Base-by-base conservation (phyloP, 2,113 vertebrate genomes). In the Pyxicephalus adspersus region DNA sequence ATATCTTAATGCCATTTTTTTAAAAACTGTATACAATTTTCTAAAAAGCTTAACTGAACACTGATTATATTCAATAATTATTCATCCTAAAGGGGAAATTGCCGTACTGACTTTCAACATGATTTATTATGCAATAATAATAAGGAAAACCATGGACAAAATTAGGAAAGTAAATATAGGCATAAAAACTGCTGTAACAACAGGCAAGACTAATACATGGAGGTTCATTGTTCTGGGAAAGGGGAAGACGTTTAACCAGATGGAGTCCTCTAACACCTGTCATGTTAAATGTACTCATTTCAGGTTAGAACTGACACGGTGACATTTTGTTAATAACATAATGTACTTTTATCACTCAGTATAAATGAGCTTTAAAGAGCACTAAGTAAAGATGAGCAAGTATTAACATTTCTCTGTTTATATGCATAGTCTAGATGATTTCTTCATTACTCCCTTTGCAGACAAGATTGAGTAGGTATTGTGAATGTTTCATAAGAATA, bases 311-410 rank as follows among this genome's bases (percentile, higher is more conserved):
- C 63, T 75, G 71, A 75, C 80, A 81, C 71, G 57, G 51, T 81
- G 80, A 74, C 80, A 81, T 81, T 74, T 81, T 75, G 80, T 75
- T 81, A 81, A 81, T 81, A 81, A 75, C 80, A 81, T 81, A 81
- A 81, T 81, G 80, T 81, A 75, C 80, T 81, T 64, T 81, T 81
- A 81, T 81, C 63, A 66, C 80, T 81, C 71, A 57, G 79, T 81
- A 71, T 81, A 75, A 81, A 81, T 74, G 80, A 81, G 68, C 72
- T 81, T 81, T 81, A 81, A 81, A 81, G 80, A 81, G 80, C 70
- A 75, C 68, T 66, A 81, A 81, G 71, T 81, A 81, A 81, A 81
- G 71, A 64, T 23, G 79, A 73, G 79, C 28, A 81, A 75, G 71
- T 81, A 75, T 81, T 81, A 81, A 81, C 70, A 81, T 65, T 64